Base-by-base conservation (phyloP, 1,140 invertebrate species). In the Calephelis nemesis region DNA sequence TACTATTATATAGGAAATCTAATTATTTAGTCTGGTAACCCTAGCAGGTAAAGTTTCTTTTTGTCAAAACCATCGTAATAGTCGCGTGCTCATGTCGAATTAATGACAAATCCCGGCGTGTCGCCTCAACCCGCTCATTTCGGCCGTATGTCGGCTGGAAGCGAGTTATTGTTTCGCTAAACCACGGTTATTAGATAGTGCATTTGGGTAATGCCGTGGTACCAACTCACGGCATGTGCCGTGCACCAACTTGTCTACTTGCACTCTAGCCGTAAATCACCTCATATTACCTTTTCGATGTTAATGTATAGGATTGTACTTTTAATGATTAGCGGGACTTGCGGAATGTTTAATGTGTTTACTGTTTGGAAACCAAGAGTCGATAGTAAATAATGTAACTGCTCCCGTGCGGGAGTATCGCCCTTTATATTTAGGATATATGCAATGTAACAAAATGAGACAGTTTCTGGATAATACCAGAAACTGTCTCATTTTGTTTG, bases 131-230 rank as follows among this genome's bases (percentile, higher is more conserved):
- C 81, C 80, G 85, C 83, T 87, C 84, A 85, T 88, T 88, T 81
- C 77, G 76, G 73, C 73, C 76, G 74, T 78, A 75, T 82, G 79
- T 81, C 82, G 76, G 65, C 73, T 68, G 75, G 69, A 73, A 77
- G 75, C 68, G 75, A 78, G 72, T 78, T 82, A 80, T 76, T 76
- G 80, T 77, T 77, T 71, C 67, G 73, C 81, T 82, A 71, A 86
- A 87, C 84, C 83, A 88, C 79, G 75, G 81, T 87, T 85, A 90
- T 90, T 90, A 88, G 86, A 87, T 84, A 90, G 82, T 83, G 82
- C 81, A 88, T 77, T 85, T 73, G 80, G 80, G 77, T 83, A 85
- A 82, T 79, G 75, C 71, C 71, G 79, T 69, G 75, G 60, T 15
- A 69, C 62, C 71, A 70, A 77, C 79, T 74, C 85, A 86, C 84